Percentiles rank a stretch among this genome's conserved stretches.
Conservation (phyloP, 2,113 vertebrate species). For the Terrapene triunguis region DNA sequence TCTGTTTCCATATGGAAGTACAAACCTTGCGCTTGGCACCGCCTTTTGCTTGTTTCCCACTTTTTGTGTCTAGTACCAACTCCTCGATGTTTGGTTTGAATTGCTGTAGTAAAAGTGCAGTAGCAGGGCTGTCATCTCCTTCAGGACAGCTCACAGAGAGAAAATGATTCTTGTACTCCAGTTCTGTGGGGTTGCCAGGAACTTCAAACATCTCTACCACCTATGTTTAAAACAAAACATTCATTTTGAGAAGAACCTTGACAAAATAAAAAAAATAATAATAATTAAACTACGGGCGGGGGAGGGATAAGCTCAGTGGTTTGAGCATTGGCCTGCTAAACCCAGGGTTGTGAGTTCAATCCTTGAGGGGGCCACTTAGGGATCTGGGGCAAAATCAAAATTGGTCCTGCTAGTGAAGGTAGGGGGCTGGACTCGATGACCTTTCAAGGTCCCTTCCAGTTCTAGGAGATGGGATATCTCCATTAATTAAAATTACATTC, state of each 20-base stretch:
- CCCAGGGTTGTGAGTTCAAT: too few species aligned
- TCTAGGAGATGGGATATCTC: too few species aligned
- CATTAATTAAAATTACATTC: background rate
- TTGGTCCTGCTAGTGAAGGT: too few species aligned
- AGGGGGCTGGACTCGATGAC: too few species aligned
- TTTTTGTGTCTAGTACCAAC: conserved; percentile 86
- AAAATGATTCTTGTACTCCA: conserved; percentile 96
- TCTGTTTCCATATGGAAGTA: background rate
- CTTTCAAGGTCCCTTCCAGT: too few species aligned
- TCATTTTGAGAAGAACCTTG: conserved; percentile 1
- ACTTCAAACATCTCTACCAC: conserved; percentile 96
- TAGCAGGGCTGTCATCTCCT: conserved; percentile 90
- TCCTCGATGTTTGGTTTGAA: conserved; percentile 95
- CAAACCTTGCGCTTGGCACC: conserved; percentile 92
- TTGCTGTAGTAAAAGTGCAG: conserved; percentile 90
- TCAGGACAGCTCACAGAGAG: conserved; percentile 91
- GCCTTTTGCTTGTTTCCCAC: conserved; percentile 82
- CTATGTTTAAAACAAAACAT: conserved; percentile 76
- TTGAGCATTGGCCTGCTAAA: too few species aligned
- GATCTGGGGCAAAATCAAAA: too few species aligned
- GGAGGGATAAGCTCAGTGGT: too few species aligned
- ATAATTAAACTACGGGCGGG: too few species aligned
- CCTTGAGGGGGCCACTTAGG: too few species aligned
- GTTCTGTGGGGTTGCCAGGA: conserved; percentile 87
- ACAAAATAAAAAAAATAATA: background rate